Conservation (phyloP, 2,113 vertebrate species). For the Cricetomys ansorgei region DNA sequence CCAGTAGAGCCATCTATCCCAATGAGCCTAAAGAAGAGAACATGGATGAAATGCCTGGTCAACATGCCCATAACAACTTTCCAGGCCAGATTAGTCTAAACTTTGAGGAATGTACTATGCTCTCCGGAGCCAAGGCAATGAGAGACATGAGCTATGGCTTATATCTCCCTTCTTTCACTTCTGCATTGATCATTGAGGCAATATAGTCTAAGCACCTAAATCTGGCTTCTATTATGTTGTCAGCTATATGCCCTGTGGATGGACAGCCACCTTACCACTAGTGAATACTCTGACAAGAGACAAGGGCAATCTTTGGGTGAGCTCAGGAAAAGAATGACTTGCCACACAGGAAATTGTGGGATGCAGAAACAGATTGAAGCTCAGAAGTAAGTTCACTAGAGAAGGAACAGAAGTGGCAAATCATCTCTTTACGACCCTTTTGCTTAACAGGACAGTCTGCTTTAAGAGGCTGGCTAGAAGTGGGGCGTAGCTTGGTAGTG, state of each 20-base stretch:
- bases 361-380: neutral
- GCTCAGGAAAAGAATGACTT: neutral
- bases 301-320: neutral
- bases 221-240: neutral
- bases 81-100: neutral
- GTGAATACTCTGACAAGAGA: neutral
- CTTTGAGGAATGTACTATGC: neutral
- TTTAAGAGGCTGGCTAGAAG: neutral
- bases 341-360: neutral
- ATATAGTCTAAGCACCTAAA: neutral
- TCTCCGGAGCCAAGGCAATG: neutral
- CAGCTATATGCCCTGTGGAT: neutral
- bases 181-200: neutral
- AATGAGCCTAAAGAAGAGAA: neutral
- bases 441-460: neutral
- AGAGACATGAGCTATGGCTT: neutral
- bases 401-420: neutral
- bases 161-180: neutral
- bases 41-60: neutral
- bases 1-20: neutral
- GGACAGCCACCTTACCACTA: neutral
- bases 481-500: neutral
- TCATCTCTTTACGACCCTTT: neutral
- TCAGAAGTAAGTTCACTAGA: neutral
- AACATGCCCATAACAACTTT: neutral